Base-by-base conservation (phyloP, 2,888 invertebrate species). In the Drosophila colorata region DNA sequence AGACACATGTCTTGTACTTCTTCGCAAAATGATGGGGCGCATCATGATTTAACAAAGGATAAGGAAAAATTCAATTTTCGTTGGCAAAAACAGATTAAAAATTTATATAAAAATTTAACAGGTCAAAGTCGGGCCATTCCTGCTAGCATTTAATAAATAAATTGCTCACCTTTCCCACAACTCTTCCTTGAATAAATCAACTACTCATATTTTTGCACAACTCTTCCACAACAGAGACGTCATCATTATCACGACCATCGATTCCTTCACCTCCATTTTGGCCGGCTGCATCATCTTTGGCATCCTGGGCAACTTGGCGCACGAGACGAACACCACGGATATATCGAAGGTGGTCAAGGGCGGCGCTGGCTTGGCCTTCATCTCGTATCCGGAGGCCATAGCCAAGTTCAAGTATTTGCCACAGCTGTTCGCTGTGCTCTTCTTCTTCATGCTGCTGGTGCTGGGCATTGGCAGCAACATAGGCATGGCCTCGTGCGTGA, bases 251-350 rank as follows among this genome's bases (percentile, higher is more conserved):
- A 96, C 97, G 0, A 94, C 95, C 2, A 92, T 97, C 80, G 97
- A 97, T 87, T 97, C 97, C 0, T 94, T 96, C 59, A 97, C 97
- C 0, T 97, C 96, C 72, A 91, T 97, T 11, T 92, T 97, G 56
- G 96, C 97, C 0, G 97, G 97, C 0, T 94, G 95, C 74, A 97
- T 97, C 1, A 97, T 97, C 71, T 97, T 97, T 89, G 96, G 96
- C 3, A 96, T 97, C 69, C 93, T 97, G 16, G 97, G 97, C 0
- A 96, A 97, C 90, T 91, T 97, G 78, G 96, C 97, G 0, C 92
- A 95, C 79, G 95, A 95, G 84, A 93, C 93, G 44, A 93, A 94
- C 0, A 91, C 92, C 5, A 92, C 93, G 28, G 94, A 95, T 2
- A 94, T 96, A 1, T 90, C 93, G 0, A 91, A 94, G 0, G 95